phyloP scores from a whole-genome alignment of 2,113 vertebrate genomes.

The Corapipo altera region DNA sequence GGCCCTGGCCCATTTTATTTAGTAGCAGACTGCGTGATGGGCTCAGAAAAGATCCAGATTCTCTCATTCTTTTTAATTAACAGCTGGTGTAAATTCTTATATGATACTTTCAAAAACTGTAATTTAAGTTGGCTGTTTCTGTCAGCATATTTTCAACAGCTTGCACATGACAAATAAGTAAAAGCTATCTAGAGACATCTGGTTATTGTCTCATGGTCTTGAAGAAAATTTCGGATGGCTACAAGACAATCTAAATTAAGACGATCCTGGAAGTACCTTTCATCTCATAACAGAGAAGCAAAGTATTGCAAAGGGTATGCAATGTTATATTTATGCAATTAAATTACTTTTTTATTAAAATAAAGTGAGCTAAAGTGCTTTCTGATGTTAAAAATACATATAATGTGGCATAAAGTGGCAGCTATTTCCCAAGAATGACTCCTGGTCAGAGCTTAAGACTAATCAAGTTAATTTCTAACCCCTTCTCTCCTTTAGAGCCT shows the following conservation, averaged over 20 bases:
- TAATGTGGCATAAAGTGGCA: not conserved
- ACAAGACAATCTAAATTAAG: not conserved
- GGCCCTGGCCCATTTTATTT: not conserved
- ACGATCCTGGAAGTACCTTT: not conserved
- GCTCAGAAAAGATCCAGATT: not conserved
- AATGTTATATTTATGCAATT: not conserved
- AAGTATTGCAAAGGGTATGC: not conserved
- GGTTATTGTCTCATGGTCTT: not conserved
- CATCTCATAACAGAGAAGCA: not conserved
- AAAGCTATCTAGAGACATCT: not conserved
- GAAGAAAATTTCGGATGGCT: not conserved
- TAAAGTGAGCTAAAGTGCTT: not conserved
- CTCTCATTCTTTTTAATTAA: not conserved
- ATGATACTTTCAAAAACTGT: not conserved
- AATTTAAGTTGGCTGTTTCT: not conserved
- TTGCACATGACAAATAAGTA: not conserved
- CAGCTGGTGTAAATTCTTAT: not conserved
- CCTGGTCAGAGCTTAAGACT: not conserved
- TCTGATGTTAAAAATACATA: not conserved
- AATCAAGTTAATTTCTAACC: not conserved
- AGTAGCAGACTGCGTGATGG: not conserved
- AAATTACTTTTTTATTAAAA: not conserved
- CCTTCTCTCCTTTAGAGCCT: not conserved
- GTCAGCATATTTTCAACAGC: not conserved
- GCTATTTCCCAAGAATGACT: not conserved